Base-by-base conservation (phyloP, 2,888 invertebrate genomes). In the Exephanes ischioxanthus region DNA sequence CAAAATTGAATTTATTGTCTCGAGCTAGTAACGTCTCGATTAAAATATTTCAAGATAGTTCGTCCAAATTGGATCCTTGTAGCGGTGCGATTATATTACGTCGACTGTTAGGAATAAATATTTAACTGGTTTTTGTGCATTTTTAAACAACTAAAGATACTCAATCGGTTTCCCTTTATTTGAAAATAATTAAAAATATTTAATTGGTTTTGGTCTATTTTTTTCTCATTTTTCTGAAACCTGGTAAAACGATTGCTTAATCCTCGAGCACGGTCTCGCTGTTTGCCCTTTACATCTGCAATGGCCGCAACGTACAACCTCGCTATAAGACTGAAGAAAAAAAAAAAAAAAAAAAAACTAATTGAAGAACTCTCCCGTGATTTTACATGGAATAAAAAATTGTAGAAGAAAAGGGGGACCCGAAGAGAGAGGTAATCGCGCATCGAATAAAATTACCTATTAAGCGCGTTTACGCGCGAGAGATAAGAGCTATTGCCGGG, bases 391-490 rank as follows among this genome's bases (percentile, higher is more conserved):
- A 73, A 51, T 19, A 22, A 77, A 78, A 41, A 51, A 51, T 19
- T 26, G 48, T 6, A 67, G n/a, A 33, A 51, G 33, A 30, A 76
- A 53, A 5, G 22, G 61, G 63, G 30, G 30, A 30, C 16, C 30
- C 48, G 14, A 26, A 72, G 22, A 37, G 30, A 76, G 71, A 77
- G 41, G 61, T 33, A 72, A 71, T 66, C 61, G 51, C 41, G 53
- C 45, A 66, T 63, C 41, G 79, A 84, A 86, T 86, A 83, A 81
- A 87, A 86, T 87, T 87, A 84, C 85, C 84, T 84, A 88, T 87
- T 88, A 86, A 84, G 83, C 80, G 81, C 85, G 86, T 87, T 87
- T 83, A 88, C 84, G 70, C 84, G 83, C 80, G 86, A 79, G 86
- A 82, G 77, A 83, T 86, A 83, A 80, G 80, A 67, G 78, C 80